Evolutionary conservation across 1,140 invertebrate genomes (phyloP).

Genomic region (Trichoplusia ni): DNA sequence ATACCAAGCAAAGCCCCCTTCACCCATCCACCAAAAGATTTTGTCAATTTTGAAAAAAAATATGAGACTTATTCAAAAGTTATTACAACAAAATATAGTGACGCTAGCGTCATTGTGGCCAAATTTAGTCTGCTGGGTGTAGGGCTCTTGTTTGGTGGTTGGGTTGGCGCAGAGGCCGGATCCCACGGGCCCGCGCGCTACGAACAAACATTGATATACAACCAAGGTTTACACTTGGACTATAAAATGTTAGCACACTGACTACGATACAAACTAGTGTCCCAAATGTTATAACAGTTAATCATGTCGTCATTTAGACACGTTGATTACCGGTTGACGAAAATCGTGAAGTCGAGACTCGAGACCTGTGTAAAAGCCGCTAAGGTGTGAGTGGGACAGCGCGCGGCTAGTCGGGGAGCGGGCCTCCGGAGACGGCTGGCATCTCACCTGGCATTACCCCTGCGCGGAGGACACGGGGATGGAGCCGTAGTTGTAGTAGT

Average conservation of each 20-base stretch:
- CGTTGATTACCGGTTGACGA: conserved; percentile 14
- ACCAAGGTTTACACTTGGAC: conserved; percentile 41
- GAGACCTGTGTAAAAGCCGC: conserved; percentile 19
- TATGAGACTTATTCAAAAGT: conserved; percentile 13
- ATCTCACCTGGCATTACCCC: conserved; percentile 89
- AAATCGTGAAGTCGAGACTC: conserved; percentile 11
- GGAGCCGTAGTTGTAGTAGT: conserved; percentile 95
- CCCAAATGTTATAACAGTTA: conserved; percentile 24
- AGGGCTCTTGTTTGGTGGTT: conserved; percentile 82
- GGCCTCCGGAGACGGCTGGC: conserved; percentile 79
- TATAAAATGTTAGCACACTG: conserved; percentile 56
- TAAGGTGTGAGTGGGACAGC: conserved; percentile 40
- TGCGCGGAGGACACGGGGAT: conserved; percentile 93
- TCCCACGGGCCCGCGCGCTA: conserved; percentile 74
- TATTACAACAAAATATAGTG: conserved; percentile 18
- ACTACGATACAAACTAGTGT: conserved; percentile 38
- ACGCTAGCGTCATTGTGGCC: conserved; percentile 33
- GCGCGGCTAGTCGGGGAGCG: conserved; percentile 71
- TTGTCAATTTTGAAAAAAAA: conserved; percentile 53
- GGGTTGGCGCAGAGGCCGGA: conserved; percentile 76
- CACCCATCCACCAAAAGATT: conserved; percentile 81
- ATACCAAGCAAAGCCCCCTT: conserved; percentile 83
- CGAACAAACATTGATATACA: conserved; percentile 34
- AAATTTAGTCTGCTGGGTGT: conserved; percentile 70
- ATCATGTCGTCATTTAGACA: conserved; percentile 31